Evolutionary conservation across 2,113 vertebrate genomes (phyloP).

Genomic region (Piprites chloris): DNA sequence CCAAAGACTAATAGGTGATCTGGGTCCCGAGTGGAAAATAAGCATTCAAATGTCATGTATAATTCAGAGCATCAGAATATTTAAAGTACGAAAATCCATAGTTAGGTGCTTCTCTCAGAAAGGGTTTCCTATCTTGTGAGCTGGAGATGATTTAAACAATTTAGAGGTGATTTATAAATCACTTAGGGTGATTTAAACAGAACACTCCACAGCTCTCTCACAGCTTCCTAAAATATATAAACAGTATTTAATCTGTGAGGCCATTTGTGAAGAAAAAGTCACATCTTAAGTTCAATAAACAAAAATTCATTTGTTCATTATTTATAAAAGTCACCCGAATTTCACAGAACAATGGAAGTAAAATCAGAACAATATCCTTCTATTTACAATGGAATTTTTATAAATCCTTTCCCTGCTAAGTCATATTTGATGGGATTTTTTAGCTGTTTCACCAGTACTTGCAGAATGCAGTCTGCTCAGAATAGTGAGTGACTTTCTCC

Average conservation of each 20-base stretch:
- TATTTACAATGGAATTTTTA: conserved; percentile 28
- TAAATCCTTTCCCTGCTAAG: conserved; percentile 1
- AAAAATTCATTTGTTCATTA: background rate
- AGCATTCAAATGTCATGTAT: background rate
- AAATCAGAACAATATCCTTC: background rate
- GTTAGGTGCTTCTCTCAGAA: background rate
- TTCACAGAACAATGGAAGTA: background rate
- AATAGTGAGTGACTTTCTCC: conserved; percentile 17
- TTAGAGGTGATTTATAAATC: background rate
- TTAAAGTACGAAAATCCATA: background rate
- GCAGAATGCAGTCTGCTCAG: conserved; percentile 7
- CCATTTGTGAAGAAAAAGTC: background rate
- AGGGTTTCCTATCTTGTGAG: background rate
- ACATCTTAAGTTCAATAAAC: background rate
- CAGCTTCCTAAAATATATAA: background rate
- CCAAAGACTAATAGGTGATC: background rate
- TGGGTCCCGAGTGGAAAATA: background rate
- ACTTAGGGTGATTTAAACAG: background rate
- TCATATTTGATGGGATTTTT: conserved; percentile 20
- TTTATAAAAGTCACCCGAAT: background rate
- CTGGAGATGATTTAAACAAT: conserved; percentile 10
- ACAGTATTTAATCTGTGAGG: background rate
- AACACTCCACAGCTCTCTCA: background rate
- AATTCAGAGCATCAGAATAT: background rate
- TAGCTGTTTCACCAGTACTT: background rate